Conservation (phyloP, 2,888 invertebrate species). For the Rotaria magnacalcarata region DNA sequence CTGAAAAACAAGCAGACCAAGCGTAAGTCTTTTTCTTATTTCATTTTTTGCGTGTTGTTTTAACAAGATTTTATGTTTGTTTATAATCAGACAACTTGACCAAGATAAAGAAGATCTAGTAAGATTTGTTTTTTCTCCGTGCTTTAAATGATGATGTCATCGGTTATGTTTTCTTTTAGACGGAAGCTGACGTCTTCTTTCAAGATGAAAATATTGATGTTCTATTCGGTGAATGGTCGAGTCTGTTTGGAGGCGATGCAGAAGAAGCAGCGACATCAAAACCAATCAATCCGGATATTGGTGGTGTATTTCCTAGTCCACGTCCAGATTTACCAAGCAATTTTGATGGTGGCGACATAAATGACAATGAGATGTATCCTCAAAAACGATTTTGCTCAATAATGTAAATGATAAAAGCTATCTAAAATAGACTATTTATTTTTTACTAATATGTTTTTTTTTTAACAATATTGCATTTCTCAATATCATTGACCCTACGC, state of each 20-base stretch:
- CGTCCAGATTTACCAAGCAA: conserved; percentile 28
- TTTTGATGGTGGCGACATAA: background rate
- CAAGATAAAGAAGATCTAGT: conserved; percentile 17
- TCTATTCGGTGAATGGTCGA: conserved; percentile 26
- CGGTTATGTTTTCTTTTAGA: background rate
- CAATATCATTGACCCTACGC: background rate
- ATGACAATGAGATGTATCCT: conserved; percentile 14
- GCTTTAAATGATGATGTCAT: background rate
- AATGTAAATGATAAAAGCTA: background rate
- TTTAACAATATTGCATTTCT: background rate
- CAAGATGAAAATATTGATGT: conserved; percentile 20
- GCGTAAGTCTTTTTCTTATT: background rate
- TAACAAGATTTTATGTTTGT: background rate
- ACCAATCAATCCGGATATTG: conserved; percentile 32
- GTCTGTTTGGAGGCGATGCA: background rate
- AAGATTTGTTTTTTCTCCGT: background rate
- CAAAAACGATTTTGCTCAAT: conserved; percentile 32
- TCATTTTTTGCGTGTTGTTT: no score
- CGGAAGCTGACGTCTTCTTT: conserved; percentile 21
- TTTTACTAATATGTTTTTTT: background rate
- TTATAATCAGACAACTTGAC: background rate
- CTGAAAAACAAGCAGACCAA: conserved; percentile 40
- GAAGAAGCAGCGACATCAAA: background rate
- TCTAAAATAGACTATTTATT: background rate
- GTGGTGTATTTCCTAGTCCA: conserved; percentile 7